Percentiles rank a stretch among this genome's conserved stretches.
These are phyloP conservation scores for Bombus superbus DNA, from an alignment of 1,140 invertebrate species.

Conservation along the genomic window DNA sequence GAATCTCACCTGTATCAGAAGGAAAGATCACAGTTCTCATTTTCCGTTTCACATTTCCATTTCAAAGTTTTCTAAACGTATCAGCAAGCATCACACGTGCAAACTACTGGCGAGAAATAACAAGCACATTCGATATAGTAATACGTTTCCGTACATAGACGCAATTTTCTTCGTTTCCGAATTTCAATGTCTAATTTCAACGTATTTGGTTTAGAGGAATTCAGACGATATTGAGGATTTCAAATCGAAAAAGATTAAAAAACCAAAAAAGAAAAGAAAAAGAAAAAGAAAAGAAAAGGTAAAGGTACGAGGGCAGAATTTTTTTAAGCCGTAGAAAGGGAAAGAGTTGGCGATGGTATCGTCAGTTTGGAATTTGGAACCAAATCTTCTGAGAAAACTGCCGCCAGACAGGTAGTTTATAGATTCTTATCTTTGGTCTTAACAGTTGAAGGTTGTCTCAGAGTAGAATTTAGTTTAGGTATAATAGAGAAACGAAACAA, in stretches of 20 bases:
- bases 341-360: conserved; percentile 11
- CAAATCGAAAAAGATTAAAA: background rate
- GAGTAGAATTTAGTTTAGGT: background rate
- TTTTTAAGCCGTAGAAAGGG: background rate
- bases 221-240: background rate
- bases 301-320: background rate
- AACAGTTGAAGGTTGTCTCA: background rate
- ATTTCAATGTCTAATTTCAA: too few species aligned
- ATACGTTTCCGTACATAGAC: too few species aligned
- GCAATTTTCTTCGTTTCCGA: too few species aligned
- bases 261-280: background rate
- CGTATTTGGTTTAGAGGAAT: background rate
- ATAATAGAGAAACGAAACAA: background rate
- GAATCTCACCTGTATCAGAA: conserved; percentile 71
- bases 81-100: too few species aligned
- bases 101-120: too few species aligned
- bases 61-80: background rate
- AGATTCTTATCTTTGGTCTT: conserved; percentile 13
- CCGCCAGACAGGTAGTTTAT: background rate
- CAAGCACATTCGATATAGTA: too few species aligned
- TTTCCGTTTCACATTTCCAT: background rate
- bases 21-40: background rate
- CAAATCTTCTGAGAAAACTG: background rate
- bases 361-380: background rate
- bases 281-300: background rate